Evolutionary conservation across 1,140 invertebrate genomes (phyloP), one percentile per base, ranked within the genome.

Genomic region (Cotesia chilonis): DNA sequence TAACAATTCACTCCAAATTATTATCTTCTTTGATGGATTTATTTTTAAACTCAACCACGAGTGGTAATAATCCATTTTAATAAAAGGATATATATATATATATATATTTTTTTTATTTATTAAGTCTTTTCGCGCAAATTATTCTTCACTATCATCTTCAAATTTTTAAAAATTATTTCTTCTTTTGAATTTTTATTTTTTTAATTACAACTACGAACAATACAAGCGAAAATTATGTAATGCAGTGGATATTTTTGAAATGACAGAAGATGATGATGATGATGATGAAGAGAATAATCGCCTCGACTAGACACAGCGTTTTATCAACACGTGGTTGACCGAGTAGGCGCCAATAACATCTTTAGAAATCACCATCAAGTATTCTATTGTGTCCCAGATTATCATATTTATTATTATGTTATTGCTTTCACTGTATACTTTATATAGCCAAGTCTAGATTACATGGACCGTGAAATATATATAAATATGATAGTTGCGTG

Each of bases 301-400:
- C 38, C n/a, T 66, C 64, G 47, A 38, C 64, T 66, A 28, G 64
- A 66, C 38, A 59, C 57, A 59, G 17, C 10, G 10, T 7, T 47
- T 66, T 20, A 66, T 63, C 59, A 60, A 60, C 59, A 60, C 59
- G 59, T 60, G 59, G 59, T 60, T 36, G 59, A 60, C 59, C 59
- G 59, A 37, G 28, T 28, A 47, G 61, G 61, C 61, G 61, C 61
- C 61, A 41, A 14, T 41, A 38, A 37, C 28, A 37, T 64, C 61
- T 37, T 64, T 37, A 37, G 28, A 64, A 64, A 64, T 64, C 61
- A 41, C 9, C 35, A 36, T 47, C 36, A 6, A 64, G 38, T 64
- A 9, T 38, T 35, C 61, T 41, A 38, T 37, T 64, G 28, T 47
- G 61, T 47, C 36, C 61, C 38, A 64, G 36, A 64, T 64, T 64